Conservation (phyloP, 2,888 invertebrate genomes). For the Thymelicus sylvestris region DNA sequence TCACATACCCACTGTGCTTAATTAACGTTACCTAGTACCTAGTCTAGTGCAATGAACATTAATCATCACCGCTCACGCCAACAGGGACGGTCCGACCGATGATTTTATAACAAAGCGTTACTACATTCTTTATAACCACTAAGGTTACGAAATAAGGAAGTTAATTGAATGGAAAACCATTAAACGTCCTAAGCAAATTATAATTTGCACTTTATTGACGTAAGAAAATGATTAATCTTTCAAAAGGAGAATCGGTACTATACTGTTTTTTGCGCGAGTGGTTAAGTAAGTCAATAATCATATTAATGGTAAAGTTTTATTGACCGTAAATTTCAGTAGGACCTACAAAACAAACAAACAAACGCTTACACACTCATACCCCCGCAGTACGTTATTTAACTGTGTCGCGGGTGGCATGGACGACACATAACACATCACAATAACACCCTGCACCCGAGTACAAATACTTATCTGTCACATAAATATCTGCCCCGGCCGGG, state of each 20-base stretch:
- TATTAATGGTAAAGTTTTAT: too few species aligned
- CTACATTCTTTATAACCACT: background rate
- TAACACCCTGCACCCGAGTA: too few species aligned
- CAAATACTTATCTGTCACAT: too few species aligned
- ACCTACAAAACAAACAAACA: too few species aligned
- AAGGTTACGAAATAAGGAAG: slow-evolving; percentile 28
- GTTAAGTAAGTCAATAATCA: too few species aligned
- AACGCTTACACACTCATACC: too few species aligned
- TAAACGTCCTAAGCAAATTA: slow-evolving; percentile 11
- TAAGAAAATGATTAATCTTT: background rate
- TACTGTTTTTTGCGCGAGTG: too few species aligned
- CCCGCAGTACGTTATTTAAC: too few species aligned
- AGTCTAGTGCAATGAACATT: background rate
- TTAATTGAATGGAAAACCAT: slow-evolving; percentile 12
- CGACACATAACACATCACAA: too few species aligned
- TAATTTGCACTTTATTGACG: slow-evolving; percentile 2
- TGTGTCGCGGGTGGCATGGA: too few species aligned
- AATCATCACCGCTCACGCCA: background rate
- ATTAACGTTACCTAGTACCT: background rate
- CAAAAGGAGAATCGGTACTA: background rate
- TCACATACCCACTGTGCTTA: background rate
- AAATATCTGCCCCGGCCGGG: too few species aligned
- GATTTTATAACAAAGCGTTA: slow-evolving; percentile 1
- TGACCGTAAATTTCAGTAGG: too few species aligned
- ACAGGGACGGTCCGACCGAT: background rate